Base-by-base conservation (phyloP, 2,888 invertebrate genomes). In the Ashinkailepas kermadecensis region DNA sequence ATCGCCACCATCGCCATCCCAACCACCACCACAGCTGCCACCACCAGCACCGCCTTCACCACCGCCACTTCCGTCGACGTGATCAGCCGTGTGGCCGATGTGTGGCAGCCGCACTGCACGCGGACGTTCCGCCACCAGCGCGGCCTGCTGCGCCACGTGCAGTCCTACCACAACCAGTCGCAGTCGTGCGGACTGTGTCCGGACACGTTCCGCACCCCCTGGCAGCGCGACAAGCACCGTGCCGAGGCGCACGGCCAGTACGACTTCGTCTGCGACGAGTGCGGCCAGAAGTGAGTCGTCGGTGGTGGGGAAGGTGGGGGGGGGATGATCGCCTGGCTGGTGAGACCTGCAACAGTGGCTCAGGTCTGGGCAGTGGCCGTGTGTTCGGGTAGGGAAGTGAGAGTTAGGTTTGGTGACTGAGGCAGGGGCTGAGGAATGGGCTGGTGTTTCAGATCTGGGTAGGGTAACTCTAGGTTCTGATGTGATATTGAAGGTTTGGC, bases 241-340 rank as follows among this genome's bases (percentile, higher is more conserved):
- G 74, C 74, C 54, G 56, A 74, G 74, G 74, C 10, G 74, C 74
- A 74, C 56, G 74, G 74, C 1, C 74, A 74, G 74, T 74, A 74
- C 74, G 74, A 74, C 74, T 74, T 74, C 56, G 11, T 56, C 21
- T 74, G 74, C 56, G 54, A 21, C 21, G 74, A 74, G 74, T 74
- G 74, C 56, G 74, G 74, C 8, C 74, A 23, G 1, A 74, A 74
- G 74, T 74, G 74, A 74, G 74, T 74, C 13, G 65, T 23, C 15
- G 64, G 62, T 1, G 62, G 13, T 15, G 21, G 62, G 13, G 64
- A 9, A 0, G 64, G 64, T n/a, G 64, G 18, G n/a, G 9, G 64
- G 39, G 39, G 39, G 39, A n/a, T n/a, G 39, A 39, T 39, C 39
- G 39, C 39, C 39, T 39, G 39, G 39, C 39, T 39, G 39, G 39